Evolutionary conservation across 2,888 invertebrate genomes (phyloP), one percentile per base, ranked within the genome.

Genomic region (Clistopyga incitator): DNA sequence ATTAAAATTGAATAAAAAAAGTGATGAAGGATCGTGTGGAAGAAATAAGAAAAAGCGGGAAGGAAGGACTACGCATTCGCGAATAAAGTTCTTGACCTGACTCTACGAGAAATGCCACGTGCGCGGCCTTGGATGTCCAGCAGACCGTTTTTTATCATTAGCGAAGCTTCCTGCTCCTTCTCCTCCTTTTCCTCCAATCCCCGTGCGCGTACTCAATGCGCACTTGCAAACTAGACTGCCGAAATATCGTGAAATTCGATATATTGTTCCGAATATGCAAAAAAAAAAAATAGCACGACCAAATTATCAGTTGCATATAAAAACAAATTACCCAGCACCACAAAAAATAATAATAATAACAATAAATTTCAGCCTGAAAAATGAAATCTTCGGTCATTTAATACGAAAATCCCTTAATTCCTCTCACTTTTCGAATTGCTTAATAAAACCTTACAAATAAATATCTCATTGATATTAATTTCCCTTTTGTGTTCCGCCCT

Each of bases 11-110:
- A 29, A 29, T 3, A 29, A 29, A 4, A 29, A 29, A 29, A 29
- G 4, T 29, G 29, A 29, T n/a, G n/a, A n/a, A 18, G n/a, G 11
- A 56, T 10, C 29, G 25, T n/a, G 59, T 25, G 56, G 29, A 64
- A 64, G 10, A 61, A 71, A n/a, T n/a, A n/a, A n/a, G n/a, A 11
- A 18, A 50, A 59, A 13, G 11, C 23, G n/a, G 20, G 34, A 59
- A 59, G 15, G 34, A 56, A 34, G 42, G 23, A 76, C n/a, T 76
- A 15, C 20, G 68, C 71, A 25, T 77, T 68, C 70, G 65, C 64
- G 29, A 59, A n/a, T n/a, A n/a, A n/a, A 78, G 78, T 74, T 78
- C 72, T 68, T 68, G 81, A 82, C 81, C 72, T 72, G 29, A 38
- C 65, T 77, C 42, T 72, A 67, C 71, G 61, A 54, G 76, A 74